Conservation (phyloP, 1,140 invertebrate genomes). For the Tetragnatha versicolor region DNA sequence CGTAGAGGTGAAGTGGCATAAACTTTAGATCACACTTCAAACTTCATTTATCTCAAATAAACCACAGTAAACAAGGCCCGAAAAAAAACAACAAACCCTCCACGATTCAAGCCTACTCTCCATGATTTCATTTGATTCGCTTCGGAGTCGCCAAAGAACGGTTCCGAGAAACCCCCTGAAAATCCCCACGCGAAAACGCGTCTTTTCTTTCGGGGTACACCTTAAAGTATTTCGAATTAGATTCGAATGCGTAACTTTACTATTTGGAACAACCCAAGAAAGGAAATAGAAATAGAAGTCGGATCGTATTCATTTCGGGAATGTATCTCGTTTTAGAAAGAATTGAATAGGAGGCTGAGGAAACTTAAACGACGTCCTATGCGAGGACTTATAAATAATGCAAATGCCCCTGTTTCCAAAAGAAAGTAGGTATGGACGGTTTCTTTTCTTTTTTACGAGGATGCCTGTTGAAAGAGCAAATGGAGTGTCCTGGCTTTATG, state of each 20-base stretch:
- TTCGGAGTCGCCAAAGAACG: too few species aligned
- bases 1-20: too few species aligned
- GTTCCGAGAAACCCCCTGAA: too few species aligned
- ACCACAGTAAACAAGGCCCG: too few species aligned
- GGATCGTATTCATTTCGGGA: not conserved
- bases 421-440: not conserved
- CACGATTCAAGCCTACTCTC: too few species aligned
- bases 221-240: constrained; percentile 18
- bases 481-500: not conserved
- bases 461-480: not conserved
- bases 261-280: constrained; percentile 7
- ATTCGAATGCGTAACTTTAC: not conserved
- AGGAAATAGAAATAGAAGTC: not conserved
- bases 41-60: too few species aligned
- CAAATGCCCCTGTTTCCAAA: not conserved
- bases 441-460: not conserved
- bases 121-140: too few species aligned
- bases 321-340: constrained; percentile 19
- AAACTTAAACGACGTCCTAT: constrained; percentile 14
- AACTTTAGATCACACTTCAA: too few species aligned
- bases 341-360: constrained; percentile 10
- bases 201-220: too few species aligned
- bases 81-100: too few species aligned
- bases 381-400: constrained; percentile 14
- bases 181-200: too few species aligned